Evolutionary conservation across 2,888 invertebrate species (phyloP).

Genomic region (Meiosimyza platycephala): DNA sequence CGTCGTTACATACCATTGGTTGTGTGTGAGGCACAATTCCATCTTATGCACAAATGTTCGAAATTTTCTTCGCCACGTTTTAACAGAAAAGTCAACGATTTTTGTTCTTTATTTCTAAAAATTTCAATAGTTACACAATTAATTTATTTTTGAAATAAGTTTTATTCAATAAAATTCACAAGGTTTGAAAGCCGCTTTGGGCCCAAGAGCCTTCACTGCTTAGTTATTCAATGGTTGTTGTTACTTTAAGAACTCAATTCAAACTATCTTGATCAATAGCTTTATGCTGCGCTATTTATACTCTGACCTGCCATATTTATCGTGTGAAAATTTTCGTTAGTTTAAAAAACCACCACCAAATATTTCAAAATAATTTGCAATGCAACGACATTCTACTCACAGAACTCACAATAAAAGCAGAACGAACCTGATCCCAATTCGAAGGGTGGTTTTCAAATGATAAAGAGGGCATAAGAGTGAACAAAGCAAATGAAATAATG

Average conservation of each 20-base stretch:
- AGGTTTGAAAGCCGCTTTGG: slow-evolving; percentile 17
- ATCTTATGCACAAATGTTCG: no score
- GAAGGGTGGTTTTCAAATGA: not conserved
- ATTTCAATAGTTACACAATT: no score
- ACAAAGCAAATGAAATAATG: not conserved
- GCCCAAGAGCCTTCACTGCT: slow-evolving; percentile 14
- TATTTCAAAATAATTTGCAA: slow-evolving; percentile 8
- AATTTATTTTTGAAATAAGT: no score
- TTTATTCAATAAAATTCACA: not conserved
- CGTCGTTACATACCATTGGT: no score
- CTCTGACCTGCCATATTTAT: not conserved
- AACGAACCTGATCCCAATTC: not conserved
- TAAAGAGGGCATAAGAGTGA: not conserved
- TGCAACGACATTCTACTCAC: not conserved
- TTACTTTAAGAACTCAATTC: slow-evolving; percentile 3
- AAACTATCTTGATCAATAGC: not conserved
- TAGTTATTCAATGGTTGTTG: slow-evolving; percentile 7
- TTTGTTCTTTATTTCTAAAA: no score
- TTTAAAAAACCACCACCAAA: slow-evolving; percentile 18
- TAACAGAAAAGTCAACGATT: no score
- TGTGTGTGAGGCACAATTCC: no score
- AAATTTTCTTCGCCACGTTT: no score
- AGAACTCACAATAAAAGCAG: not conserved
- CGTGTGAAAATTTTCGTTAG: slow-evolving; percentile 26
- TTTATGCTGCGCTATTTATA: slow-evolving; percentile 21